Evolutionary conservation across 2,888 invertebrate species (phyloP).

Genomic region (Petrolisthes cinctipes): DNA sequence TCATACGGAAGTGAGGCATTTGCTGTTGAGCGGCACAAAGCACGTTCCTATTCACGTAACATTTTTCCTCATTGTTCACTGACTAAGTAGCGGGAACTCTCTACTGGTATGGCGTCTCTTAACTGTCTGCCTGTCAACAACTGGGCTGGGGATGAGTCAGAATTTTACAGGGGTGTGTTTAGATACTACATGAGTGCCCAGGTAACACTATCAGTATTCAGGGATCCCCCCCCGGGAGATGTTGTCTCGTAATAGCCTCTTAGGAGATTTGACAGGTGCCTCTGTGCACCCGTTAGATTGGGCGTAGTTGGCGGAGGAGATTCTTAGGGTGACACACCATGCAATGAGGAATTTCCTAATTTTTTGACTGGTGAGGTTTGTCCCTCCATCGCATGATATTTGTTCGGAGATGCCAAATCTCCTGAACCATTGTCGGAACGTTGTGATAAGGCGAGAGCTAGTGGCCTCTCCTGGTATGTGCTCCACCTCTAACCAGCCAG

Average conservation of each 20-base stretch:
- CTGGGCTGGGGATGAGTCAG: background rate
- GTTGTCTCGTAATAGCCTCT: background rate
- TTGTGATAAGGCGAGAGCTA: background rate
- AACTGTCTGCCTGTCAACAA: background rate
- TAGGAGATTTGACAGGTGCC: background rate
- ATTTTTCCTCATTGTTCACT: background rate
- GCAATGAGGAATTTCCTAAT: background rate
- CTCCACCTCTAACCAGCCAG: constrained; percentile 10
- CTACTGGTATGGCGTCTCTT: background rate
- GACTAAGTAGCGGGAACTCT: background rate
- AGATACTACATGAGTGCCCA: constrained; percentile 9
- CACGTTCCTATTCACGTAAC: background rate
- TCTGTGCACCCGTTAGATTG: background rate
- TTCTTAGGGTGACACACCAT: background rate
- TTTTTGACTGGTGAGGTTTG: background rate
- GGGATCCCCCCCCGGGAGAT: background rate
- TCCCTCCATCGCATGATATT: background rate
- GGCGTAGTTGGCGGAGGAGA: constrained; percentile 21
- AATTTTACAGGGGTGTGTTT: background rate
- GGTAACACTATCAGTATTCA: background rate
- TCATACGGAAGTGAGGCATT: background rate
- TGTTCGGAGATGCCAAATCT: background rate
- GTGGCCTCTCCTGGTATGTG: background rate
- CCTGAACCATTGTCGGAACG: background rate
- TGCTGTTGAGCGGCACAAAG: background rate